Percentiles rank a stretch among this genome's conserved stretches.
phyloP scores from a whole-genome alignment of 2,888 invertebrate genomes.

The Saturnia pavonia region DNA sequence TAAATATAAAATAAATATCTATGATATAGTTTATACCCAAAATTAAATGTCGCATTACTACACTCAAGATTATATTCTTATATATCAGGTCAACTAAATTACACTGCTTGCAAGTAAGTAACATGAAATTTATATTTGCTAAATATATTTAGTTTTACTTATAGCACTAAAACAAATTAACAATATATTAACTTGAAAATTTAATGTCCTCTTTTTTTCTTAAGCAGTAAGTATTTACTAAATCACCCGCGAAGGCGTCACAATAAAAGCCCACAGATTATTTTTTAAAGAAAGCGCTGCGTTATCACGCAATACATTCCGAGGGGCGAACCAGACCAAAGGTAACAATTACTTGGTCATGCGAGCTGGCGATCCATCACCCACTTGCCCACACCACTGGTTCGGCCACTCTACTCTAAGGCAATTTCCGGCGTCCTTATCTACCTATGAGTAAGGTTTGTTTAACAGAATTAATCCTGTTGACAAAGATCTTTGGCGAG shows the following conservation, averaged over 20 bases:
- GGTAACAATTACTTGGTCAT: slow-evolving; percentile 80
- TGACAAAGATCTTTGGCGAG: slow-evolving; percentile 53
- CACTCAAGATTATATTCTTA: too few species aligned
- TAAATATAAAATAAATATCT: too few species aligned
- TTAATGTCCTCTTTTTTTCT: neutral
- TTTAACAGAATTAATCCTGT: slow-evolving; percentile 75
- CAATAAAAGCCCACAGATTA: slow-evolving; percentile 58
- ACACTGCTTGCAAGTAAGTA: too few species aligned
- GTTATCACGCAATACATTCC: slow-evolving; percentile 55
- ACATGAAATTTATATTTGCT: too few species aligned
- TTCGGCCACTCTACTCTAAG: slow-evolving; percentile 71
- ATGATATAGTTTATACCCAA: too few species aligned
- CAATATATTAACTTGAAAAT: neutral
- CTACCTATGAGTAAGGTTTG: slow-evolving; percentile 63
- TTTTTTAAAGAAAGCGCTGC: slow-evolving; percentile 56
- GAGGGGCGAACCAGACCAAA: slow-evolving; percentile 57
- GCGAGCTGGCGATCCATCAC: slow-evolving; percentile 77
- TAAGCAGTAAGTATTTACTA: slow-evolving; percentile 32
- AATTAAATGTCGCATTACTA: too few species aligned
- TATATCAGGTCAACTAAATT: too few species aligned
- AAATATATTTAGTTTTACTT: neutral
- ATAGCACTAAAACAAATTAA: neutral
- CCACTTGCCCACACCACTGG: slow-evolving; percentile 67
- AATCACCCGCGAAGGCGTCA: slow-evolving; percentile 50
- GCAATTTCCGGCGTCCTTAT: slow-evolving; percentile 79